Evolutionary conservation across 2,797 vertebrate genomes (phyloP), one percentile per base, ranked within the genome.

Genomic region (Morelia viridis): DNA sequence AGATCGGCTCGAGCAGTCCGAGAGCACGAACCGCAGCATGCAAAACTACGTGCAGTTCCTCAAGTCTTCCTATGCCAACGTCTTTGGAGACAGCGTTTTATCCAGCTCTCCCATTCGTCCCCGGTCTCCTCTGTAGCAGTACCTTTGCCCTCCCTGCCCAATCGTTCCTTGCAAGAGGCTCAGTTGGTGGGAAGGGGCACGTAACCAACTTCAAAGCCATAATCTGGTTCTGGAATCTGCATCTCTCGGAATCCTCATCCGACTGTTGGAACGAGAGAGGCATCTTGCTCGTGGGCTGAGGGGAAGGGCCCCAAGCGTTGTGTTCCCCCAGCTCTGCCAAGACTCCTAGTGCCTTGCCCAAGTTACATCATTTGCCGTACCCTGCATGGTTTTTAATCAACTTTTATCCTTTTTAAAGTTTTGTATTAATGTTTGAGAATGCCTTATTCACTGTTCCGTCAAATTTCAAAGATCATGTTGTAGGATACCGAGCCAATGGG

Each of bases 21-120:
- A 99, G 95, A 98, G 98, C 97, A 99, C 99, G 93, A 99, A 99
- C 95, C 98, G 98, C 85, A 99, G 98, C 96, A 98, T 99, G 96
- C 98, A 99, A 92, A 99, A 98, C 97, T 99, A 99, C 0, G 98
- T 99, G 88, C 98, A 99, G 94, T 99, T 99, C 96, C 99, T 99
- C 93, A 99, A 99, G 96, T 97, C 98, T 0, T 99, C 99, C 5
- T 99, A 99, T 0, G 96, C 98, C 96, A 98, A 98, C 0, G 98
- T 99, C 71, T 99, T 99, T 91, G 98, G 98, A 87, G 98, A 99
- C 12, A 90, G 97, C 15, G 94, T 96, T 80, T 96, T 98, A 26
- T 96, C 98, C 31, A 97, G 97, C 91, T 98, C 97, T 17, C 96
- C 98, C 2, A 95, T 98, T 90, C 96, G 94, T 24, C 95, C 97